Base-by-base conservation (phyloP, 1,140 invertebrate species). In the Anadara kagoshimensis region DNA sequence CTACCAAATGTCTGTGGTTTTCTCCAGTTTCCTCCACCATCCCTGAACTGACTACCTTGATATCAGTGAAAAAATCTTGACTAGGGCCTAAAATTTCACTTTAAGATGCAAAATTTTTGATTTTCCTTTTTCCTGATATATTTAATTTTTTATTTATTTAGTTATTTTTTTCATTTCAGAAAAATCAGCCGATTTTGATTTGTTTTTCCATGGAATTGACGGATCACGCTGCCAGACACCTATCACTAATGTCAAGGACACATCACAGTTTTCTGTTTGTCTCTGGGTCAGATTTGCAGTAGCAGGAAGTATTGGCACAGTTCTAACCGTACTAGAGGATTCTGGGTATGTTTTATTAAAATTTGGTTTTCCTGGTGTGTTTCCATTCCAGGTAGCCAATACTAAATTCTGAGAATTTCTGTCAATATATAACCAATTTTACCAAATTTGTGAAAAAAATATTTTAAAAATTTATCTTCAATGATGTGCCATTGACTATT, bases 271-370 rank as follows among this genome's bases (percentile, higher is more conserved):
- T 49, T 73, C 75, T 58, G 24, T 83, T 8, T 81, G 79, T 75
- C 58, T 83, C 8, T 83, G 81, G 81, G 43, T 79, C 18, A 58
- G 63, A 36, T 45, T 49, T 43, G 43, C 67, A 26, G n/a, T 43
- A 26, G 1, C 2, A 1, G 11, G 26, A n/a, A 20, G 41, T 10
- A 24, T 14, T 45, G 20, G 20, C 11, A 12, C 43, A 29, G 24
- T 69, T 5, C 29, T 69, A 5, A 69, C 56, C 7, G 14, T 69
- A 18, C 20, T 1, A 14, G 41, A 36, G 11, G 54, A 36, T 36
- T 18, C 24, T 18, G 26, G 61, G 61, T 49, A 49, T 4, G 14
- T 2, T 18, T 11, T 18, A 49, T n/a, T 49, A 4, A 49, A 49
- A 18, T 49, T 49, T 49, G 47, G 47, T 49, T 49, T 2, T 4